Evolutionary conservation across 2,888 invertebrate species (phyloP).

Genomic region (Nomada fabriciana): DNA sequence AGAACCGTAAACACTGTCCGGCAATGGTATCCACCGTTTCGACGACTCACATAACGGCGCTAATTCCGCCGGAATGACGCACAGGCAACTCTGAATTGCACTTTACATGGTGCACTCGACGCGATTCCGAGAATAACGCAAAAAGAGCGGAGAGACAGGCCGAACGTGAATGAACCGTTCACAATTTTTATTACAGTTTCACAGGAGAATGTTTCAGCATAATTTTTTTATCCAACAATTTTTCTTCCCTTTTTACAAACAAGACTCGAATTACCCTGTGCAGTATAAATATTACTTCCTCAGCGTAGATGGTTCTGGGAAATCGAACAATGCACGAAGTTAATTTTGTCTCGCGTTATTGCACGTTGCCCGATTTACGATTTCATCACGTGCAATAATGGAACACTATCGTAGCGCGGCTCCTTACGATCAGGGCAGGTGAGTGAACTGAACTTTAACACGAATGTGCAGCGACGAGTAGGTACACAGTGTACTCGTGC

Average conservation of each 20-base stretch:
- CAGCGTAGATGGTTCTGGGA: neutral
- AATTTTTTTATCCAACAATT: too few species aligned
- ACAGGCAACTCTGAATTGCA: slow-evolving; percentile 34
- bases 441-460: slow-evolving; percentile 64
- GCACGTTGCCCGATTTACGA: slow-evolving; percentile 2
- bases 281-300: neutral
- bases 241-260: too few species aligned
- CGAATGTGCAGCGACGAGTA: slow-evolving; percentile 52
- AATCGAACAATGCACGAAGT: neutral
- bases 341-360: neutral
- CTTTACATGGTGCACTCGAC: slow-evolving; percentile 8
- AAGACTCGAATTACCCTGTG: neutral
- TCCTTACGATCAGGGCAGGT: slow-evolving; percentile 48
- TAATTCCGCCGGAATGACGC: slow-evolving; percentile 25
- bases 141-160: neutral
- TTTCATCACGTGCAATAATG: slow-evolving; percentile 21
- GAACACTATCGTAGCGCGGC: neutral
- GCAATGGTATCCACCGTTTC: neutral
- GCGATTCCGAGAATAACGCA: neutral
- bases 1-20: slow-evolving; percentile 4
- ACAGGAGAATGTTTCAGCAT: neutral
- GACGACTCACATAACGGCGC: neutral
- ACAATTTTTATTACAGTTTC: neutral
- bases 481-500: slow-evolving; percentile 39
- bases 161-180: neutral